Evolutionary conservation across 2,888 invertebrate genomes (phyloP).

Genomic region (Rhamphomyia laevipes): DNA sequence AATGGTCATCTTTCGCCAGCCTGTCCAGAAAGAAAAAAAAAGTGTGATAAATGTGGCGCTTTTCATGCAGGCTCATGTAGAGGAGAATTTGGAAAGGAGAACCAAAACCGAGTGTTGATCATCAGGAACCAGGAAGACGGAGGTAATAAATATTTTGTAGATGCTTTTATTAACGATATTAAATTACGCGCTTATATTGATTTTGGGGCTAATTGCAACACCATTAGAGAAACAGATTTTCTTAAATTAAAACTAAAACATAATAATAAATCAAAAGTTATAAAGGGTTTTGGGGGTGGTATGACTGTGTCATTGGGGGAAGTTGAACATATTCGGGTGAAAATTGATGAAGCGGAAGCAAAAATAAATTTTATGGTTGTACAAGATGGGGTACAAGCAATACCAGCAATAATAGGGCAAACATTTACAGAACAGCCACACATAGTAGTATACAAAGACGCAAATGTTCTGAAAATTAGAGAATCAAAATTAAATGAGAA

Average conservation of each 20-base stretch:
- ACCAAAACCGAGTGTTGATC: background rate
- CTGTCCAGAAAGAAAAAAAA: slow-evolving; percentile 4
- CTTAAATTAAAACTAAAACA: background rate
- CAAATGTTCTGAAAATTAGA: background rate
- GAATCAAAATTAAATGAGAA: background rate
- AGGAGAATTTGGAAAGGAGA: no score
- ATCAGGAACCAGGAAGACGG: background rate
- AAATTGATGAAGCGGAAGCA: slow-evolving; percentile 8
- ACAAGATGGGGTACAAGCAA: slow-evolving; percentile 5
- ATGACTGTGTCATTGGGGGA: background rate
- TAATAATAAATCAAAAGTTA: background rate
- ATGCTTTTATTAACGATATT: slow-evolving; percentile 1
- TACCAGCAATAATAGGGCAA: slow-evolving; percentile 8
- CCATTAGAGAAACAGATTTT: slow-evolving; percentile 1
- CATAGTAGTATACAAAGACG: slow-evolving; percentile 5
- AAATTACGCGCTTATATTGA: slow-evolving; percentile 8
- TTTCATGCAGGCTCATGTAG: no score
- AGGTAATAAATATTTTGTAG: slow-evolving; percentile 7
- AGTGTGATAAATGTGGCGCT: no score
- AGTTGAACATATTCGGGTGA: background rate
- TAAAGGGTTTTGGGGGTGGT: slow-evolving; percentile 9
- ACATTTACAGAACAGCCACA: slow-evolving; percentile 7
- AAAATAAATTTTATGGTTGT: slow-evolving; percentile 6
- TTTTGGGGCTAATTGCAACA: slow-evolving; percentile 5
- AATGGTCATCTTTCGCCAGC: slow-evolving; percentile 1